A percentile compares a stretch with the other conserved stretches of the same genome.
Conservation (phyloP, 2,888 invertebrate genomes). For the Trichogramma dendrolimi region DNA sequence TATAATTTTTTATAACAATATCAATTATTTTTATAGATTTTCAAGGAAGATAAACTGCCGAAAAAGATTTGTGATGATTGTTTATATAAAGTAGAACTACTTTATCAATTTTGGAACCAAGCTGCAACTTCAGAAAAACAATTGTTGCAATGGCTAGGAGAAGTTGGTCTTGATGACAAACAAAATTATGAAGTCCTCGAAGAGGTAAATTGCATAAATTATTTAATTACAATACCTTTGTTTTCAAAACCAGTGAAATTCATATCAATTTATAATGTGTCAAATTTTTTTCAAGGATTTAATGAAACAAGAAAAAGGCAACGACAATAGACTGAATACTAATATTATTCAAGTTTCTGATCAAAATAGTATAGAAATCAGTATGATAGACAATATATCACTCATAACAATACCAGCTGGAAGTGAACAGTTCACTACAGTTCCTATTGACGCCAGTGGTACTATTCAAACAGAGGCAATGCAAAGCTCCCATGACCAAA, state of each 20-base stretch:
- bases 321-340: slow-evolving; percentile 47
- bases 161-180: slow-evolving; percentile 42
- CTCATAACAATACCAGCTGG: slow-evolving; percentile 40
- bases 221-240: not conserved
- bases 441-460: slow-evolving; percentile 47
- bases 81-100: slow-evolving; percentile 67
- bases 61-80: slow-evolving; percentile 70
- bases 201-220: slow-evolving; percentile 37
- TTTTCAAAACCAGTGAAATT: slow-evolving; percentile 1
- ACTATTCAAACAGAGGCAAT: slow-evolving; percentile 46
- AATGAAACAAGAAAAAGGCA: slow-evolving; percentile 45
- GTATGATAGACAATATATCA: slow-evolving; percentile 47
- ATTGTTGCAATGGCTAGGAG: slow-evolving; percentile 52
- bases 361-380: slow-evolving; percentile 46
- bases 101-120: slow-evolving; percentile 70
- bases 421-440: slow-evolving; percentile 47
- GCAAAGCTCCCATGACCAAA: slow-evolving; percentile 42
- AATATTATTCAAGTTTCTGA: slow-evolving; percentile 46
- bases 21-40: slow-evolving; percentile 55
- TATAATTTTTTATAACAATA: not conserved
- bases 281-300: slow-evolving; percentile 37
- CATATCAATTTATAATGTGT: not conserved
- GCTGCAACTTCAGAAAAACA: slow-evolving; percentile 65
- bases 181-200: slow-evolving; percentile 45
- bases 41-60: slow-evolving; percentile 64